These are phyloP conservation scores for Melanocharis versteri DNA, from an alignment of 2,113 vertebrate species.

Conservation along the genomic window DNA sequence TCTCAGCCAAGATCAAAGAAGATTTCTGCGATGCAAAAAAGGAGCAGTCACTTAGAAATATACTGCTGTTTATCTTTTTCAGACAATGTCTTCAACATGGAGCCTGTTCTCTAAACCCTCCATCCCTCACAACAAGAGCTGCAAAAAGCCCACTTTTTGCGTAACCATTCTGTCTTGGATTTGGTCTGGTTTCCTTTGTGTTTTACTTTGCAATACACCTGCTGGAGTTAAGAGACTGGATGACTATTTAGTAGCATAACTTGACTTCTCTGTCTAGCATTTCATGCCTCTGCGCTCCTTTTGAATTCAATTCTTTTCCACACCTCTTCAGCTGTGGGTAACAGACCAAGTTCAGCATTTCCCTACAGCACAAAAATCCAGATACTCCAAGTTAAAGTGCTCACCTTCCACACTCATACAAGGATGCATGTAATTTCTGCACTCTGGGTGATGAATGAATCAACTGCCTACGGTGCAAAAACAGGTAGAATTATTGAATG, in stretches of 20 bases:
- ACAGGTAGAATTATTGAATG: fast-evolving
- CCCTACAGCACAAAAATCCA: neutral
- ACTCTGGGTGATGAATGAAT: neutral
- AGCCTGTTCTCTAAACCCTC: neutral
- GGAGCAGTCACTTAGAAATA: neutral
- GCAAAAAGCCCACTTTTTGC: neutral
- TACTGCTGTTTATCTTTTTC: neutral
- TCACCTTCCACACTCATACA: neutral
- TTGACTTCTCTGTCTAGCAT: neutral
- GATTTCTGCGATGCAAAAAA: slow-evolving; percentile 3
- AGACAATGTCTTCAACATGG: neutral
- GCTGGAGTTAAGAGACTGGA: neutral
- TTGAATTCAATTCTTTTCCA: neutral
- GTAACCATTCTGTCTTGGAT: neutral
- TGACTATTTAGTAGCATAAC: neutral
- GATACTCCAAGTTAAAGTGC: neutral
- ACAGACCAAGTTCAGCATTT: neutral
- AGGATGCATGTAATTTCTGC: neutral
- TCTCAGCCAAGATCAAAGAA: slow-evolving; percentile 12
- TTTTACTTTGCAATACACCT: neutral
- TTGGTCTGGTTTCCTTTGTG: neutral
- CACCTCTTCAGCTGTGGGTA: neutral
- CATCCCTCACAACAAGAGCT: neutral
- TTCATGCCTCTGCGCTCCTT: neutral
- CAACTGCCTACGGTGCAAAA: neutral